Evolutionary conservation across 2,797 vertebrate genomes (phyloP).

Genomic region (Darevskia mixta): DNA sequence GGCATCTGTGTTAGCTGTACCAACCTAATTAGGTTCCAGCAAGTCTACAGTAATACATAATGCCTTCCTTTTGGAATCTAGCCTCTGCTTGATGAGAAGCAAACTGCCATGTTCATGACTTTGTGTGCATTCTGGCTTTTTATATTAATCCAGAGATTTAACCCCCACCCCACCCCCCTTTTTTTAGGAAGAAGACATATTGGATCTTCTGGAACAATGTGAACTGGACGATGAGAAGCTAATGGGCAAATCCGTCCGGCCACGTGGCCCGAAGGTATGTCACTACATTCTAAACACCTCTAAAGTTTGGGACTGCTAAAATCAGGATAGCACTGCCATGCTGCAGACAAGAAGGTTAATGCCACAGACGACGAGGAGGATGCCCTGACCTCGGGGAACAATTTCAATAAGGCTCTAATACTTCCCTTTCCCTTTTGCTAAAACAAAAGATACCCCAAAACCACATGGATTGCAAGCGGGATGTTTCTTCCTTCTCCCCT

Average conservation of each 20-base stretch:
- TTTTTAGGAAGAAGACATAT: conserved; percentile 94
- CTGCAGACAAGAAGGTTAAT: neutral
- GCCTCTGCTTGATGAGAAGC: neutral
- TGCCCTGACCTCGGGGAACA: neutral
- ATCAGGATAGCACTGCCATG: neutral
- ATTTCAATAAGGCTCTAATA: neutral
- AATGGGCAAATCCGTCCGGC: conserved; percentile 82
- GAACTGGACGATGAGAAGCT: conserved; percentile 97
- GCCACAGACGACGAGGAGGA: neutral
- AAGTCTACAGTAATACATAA: neutral
- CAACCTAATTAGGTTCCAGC: neutral
- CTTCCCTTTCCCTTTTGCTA: neutral
- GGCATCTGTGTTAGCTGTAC: neutral
- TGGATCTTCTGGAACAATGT: conserved; percentile 97
- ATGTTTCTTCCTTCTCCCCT: neutral
- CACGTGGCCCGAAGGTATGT: conserved; percentile 85
- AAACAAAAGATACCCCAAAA: neutral
- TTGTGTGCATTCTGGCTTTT: conserved; percentile 6
- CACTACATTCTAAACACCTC: neutral
- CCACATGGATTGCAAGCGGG: neutral
- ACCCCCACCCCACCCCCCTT: neutral
- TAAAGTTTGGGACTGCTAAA: neutral
- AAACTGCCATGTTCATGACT: neutral
- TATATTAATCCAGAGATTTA: conserved; percentile 32
- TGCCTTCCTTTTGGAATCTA: neutral